Evolutionary conservation across 2,888 invertebrate genomes (phyloP), one percentile per base, ranked within the genome.

Genomic region (Lampropteryx suffumata): DNA sequence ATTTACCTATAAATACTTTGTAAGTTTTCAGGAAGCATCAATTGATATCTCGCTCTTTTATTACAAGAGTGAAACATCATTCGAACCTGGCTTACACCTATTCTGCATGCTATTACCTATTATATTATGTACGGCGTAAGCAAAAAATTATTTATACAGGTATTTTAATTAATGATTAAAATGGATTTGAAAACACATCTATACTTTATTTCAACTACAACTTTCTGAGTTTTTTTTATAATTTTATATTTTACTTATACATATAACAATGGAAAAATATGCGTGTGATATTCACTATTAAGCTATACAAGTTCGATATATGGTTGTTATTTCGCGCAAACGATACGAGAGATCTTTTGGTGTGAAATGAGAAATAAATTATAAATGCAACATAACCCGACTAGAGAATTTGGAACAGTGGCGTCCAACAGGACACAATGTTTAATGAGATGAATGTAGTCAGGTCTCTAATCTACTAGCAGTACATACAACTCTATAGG

Each of bases 341-440:
- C 83, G 89, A 84, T 86, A 84, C 80, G 42, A 50, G 56, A 52
- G 50, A 50, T 32, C 28, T 26, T 21, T 26, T 8, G 32, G 32
- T 24, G 28, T 39, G 33, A 43, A 45, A 49, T 40, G 24, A 51
- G 34, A 44, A 79, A 84, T 86, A 85, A 89, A 82, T 88, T 86
- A 89, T 89, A 89, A 89, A 89, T 89, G 89, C 89, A 83, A 73
- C 73, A 29, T 57, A 74, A 75, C 77, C 85, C 76, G 86, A 88
- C 88, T 85, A 85, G 88, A 86, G 65, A 86, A 85, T 84, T 85
- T 85, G 70, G 82, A 81, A 76, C 51, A 50, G 46, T 32, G 51
- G 47, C 37, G 41, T 43, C 35, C 30, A 32, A 48, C 61, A 56
- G 40, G 50, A 49, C 36, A 39, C 59, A 14, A 28, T 42, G 9